Evolutionary conservation across 2,888 invertebrate genomes (phyloP), one percentile per base, ranked within the genome.

Genomic region (Epicampocera succincta): DNA sequence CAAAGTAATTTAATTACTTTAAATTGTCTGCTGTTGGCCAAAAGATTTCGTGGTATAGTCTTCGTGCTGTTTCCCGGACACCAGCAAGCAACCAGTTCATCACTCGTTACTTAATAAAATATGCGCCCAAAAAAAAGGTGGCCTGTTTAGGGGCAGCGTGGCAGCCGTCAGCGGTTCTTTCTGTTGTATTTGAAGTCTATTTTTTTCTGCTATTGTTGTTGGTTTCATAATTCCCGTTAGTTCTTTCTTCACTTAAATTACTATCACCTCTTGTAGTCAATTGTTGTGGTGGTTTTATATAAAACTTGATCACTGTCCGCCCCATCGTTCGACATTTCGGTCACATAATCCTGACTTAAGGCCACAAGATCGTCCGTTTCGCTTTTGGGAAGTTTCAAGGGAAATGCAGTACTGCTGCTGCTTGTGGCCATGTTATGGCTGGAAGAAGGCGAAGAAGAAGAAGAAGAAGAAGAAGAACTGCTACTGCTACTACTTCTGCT

Each of bases 261-360:
- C 73, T 82, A 82, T 79, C 71, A 79, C 71, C 75, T 76, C 66
- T 66, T 76, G 21, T 58, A 66, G 71, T 78, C 48, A 19, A 42
- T 61, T 19, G 72, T 42, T 33, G 72, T 46, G 40, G 66, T 60
- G 19, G 66, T 54, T 52, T 72, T 66, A 40, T 60, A 66, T 40
- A 48, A 68, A 68, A 68, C 46, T 25, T 72, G 44, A 29, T 60
- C 15, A 52, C 60, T 65, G 44, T 58, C 72, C 12, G 12, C 11
- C 1, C 17, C n/a, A 60, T 66, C 60, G 12, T 46, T 25, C 4
- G 42, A 3, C 4, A 44, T 44, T 46, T 72, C 72, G 6, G 72
- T 73, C 8, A 19, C 19, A 60, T 50, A 50, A 17, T 66, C 71
- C 11, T 25, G 48, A 21, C 42, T 12, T 9, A 15, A 8, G 6